Conservation (phyloP, 1,140 invertebrate species). For the Drosophila sechellia region DNA sequence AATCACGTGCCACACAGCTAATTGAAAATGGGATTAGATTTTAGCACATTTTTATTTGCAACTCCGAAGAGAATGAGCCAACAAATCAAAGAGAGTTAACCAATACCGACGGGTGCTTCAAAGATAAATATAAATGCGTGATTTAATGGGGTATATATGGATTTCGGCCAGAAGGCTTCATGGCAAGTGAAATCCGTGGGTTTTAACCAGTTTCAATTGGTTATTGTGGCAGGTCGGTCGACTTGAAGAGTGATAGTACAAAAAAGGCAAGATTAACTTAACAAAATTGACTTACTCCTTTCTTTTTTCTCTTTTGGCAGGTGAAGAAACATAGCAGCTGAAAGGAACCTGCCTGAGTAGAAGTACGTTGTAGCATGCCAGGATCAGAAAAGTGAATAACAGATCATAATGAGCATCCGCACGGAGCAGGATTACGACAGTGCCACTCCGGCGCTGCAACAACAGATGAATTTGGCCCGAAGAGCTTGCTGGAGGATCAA, state of each 20-base stretch:
- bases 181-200: slow-evolving; percentile 37
- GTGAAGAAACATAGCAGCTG: neutral
- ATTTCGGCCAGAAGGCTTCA: slow-evolving; percentile 46
- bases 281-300: slow-evolving; percentile 24
- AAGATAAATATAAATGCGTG: slow-evolving; percentile 33
- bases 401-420: slow-evolving; percentile 53
- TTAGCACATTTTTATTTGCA: slow-evolving; percentile 68
- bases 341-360: slow-evolving; percentile 1
- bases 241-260: slow-evolving; percentile 25
- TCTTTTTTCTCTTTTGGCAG: slow-evolving; percentile 30
- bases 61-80: neutral
- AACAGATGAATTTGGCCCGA: slow-evolving; percentile 79
- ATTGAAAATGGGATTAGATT: slow-evolving; percentile 27
- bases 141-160: slow-evolving; percentile 14
- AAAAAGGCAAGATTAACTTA: slow-evolving; percentile 4
- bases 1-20: slow-evolving; percentile 13
- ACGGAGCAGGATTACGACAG: slow-evolving; percentile 78
- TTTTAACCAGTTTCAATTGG: slow-evolving; percentile 79
- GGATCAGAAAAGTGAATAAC: slow-evolving; percentile 29
- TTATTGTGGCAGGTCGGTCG: slow-evolving; percentile 83
- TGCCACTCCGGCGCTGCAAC: slow-evolving; percentile 69
- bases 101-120: neutral
- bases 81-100: slow-evolving; percentile 16
- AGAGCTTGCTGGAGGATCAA: slow-evolving; percentile 73
- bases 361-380: slow-evolving; percentile 60